A percentile compares a stretch with the other conserved stretches of the same genome.
Conservation (phyloP, 2,797 vertebrate species). For the Lateolabrax maculatus region DNA sequence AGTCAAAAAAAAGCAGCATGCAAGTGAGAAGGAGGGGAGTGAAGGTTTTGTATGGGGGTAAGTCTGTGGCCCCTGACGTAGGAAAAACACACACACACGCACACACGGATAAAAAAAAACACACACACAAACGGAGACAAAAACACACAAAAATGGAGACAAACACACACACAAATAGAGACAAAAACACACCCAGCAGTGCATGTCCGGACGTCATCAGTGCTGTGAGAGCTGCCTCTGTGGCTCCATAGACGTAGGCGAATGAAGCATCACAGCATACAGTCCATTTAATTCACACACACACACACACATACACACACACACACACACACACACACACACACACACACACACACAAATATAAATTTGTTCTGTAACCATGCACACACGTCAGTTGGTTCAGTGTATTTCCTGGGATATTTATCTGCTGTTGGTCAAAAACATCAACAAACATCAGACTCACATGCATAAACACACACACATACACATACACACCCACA, state of each 20-base stretch:
- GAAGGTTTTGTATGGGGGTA: slow-evolving; percentile 28
- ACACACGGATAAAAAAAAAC: neutral
- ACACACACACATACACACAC: slow-evolving; percentile 1
- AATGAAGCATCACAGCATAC: slow-evolving; percentile 41
- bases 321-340: slow-evolving; percentile 38
- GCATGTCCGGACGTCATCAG: slow-evolving; percentile 28
- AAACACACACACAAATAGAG: slow-evolving; percentile 1
- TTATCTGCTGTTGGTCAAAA: slow-evolving; percentile 6
- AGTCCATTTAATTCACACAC: slow-evolving; percentile 34
- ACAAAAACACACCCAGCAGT: slow-evolving; percentile 31
- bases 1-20: slow-evolving; percentile 37
- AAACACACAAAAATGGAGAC: neutral
- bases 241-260: slow-evolving; percentile 34
- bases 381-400: slow-evolving; percentile 12
- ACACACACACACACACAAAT: slow-evolving; percentile 43
- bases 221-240: slow-evolving; percentile 29
- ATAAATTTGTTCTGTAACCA: slow-evolving; percentile 1
- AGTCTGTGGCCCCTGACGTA: slow-evolving; percentile 18
- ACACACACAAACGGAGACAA: neutral
- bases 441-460: slow-evolving; percentile 2
- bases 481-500: neutral
- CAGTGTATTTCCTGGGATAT: slow-evolving; percentile 34
- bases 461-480: neutral
- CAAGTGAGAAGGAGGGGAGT: slow-evolving; percentile 12
- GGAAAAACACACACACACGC: neutral